Conservation (phyloP, 2,113 vertebrate genomes). For the Gnathonemus echidnorhynchus region DNA sequence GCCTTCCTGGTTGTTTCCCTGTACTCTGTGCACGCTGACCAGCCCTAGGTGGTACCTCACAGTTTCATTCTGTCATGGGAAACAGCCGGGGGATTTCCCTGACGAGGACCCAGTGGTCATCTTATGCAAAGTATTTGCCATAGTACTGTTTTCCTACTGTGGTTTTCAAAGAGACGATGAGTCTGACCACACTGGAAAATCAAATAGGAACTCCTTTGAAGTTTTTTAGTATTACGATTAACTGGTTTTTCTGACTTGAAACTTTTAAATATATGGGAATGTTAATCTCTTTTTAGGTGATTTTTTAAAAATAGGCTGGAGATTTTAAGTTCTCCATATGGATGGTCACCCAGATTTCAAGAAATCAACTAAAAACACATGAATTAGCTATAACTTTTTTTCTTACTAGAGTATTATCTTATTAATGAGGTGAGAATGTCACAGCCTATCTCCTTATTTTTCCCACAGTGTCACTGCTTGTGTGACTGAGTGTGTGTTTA, state of each 20-base stretch:
- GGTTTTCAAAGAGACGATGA: constrained; percentile 8
- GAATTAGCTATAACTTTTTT: background rate
- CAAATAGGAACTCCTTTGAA: background rate
- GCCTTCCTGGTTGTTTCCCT: background rate
- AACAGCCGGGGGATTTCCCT: background rate
- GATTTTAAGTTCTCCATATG: background rate
- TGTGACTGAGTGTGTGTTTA: background rate
- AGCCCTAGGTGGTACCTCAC: background rate
- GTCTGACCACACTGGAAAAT: background rate
- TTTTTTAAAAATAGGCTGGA: background rate
- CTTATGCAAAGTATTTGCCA: constrained; percentile 1
- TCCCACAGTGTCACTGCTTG: background rate
- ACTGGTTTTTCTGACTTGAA: background rate
- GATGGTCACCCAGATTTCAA: background rate
- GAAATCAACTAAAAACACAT: background rate
- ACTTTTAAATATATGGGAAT: background rate
- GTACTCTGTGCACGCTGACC: background rate
- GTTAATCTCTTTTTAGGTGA: background rate
- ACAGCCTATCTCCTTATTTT: background rate
- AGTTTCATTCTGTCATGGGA: background rate
- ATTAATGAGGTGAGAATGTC: background rate
- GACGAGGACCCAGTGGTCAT: background rate
- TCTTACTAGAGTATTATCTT: background rate
- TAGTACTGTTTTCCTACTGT: constrained; percentile 30
- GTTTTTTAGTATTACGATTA: background rate